These are phyloP conservation scores for Drosophila nasuta DNA, from an alignment of 1,140 invertebrate species.

Conservation along the genomic window DNA sequence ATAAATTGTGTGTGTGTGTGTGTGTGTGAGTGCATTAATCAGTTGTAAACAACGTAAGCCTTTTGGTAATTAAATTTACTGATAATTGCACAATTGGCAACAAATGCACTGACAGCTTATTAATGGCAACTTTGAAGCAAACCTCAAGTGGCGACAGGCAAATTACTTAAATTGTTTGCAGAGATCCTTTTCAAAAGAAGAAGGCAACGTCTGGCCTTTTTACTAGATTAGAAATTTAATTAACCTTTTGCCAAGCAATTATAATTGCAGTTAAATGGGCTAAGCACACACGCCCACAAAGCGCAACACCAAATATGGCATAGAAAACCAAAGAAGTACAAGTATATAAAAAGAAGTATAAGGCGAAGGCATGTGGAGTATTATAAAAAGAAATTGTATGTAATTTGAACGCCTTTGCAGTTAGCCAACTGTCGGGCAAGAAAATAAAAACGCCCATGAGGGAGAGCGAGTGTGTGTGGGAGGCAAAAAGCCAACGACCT, in stretches of 20 bases:
- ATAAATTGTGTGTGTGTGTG: not conserved
- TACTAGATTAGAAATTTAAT: conserved; percentile 74
- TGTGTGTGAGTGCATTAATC: conserved; percentile 40
- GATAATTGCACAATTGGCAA: conserved; percentile 40
- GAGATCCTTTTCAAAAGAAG: not conserved
- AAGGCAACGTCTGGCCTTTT: conserved; percentile 46
- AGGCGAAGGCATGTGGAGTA: conserved; percentile 15
- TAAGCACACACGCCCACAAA: conserved; percentile 24
- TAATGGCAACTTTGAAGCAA: conserved; percentile 11
- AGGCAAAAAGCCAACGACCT: conserved; percentile 80
- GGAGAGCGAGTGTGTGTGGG: conserved; percentile 7
- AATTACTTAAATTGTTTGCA: not conserved
- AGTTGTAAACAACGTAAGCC: conserved; percentile 48
- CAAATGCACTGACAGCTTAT: conserved; percentile 34
- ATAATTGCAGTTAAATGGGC: conserved; percentile 58
- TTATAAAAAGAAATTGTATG: conserved; percentile 60
- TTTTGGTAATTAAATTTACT: conserved; percentile 52
- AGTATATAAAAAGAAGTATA: conserved; percentile 10
- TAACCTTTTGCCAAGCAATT: conserved; percentile 58
- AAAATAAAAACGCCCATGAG: conserved; percentile 78
- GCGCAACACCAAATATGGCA: not conserved
- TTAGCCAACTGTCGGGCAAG: conserved; percentile 63
- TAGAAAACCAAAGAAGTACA: not conserved
- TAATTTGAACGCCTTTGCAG: conserved; percentile 66
- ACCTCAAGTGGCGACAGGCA: not conserved